phyloP scores from a whole-genome alignment of 2,888 invertebrate genomes.

The Andricus curvator region DNA sequence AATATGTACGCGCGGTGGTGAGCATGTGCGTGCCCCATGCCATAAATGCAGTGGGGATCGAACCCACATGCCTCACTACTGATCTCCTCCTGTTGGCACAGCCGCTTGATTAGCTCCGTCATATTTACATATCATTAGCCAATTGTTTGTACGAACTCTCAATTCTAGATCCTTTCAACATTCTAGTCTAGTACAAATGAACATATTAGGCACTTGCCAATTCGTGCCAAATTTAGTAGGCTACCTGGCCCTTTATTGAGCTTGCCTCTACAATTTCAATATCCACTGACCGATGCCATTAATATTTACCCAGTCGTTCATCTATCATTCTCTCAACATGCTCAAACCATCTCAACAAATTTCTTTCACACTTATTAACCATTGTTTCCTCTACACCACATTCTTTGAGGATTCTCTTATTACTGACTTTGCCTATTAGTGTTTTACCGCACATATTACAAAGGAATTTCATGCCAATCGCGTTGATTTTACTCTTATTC shows the following conservation, averaged over 20 bases:
- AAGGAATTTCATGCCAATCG: too few species aligned
- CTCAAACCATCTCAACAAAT: too few species aligned
- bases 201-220: slow-evolving; percentile 58
- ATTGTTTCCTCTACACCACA: too few species aligned
- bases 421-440: too few species aligned
- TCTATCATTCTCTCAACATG: too few species aligned
- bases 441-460: too few species aligned
- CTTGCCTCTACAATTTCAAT: neutral
- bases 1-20: slow-evolving; percentile 72
- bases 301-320: neutral
- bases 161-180: slow-evolving; percentile 59
- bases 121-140: slow-evolving; percentile 78
- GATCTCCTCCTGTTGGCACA: slow-evolving; percentile 74
- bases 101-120: slow-evolving; percentile 76
- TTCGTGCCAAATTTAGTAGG: slow-evolving; percentile 20
- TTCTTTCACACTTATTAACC: too few species aligned
- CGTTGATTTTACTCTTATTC: too few species aligned
- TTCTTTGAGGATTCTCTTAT: too few species aligned
- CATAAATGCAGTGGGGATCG: slow-evolving; percentile 72
- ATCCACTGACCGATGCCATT: neutral
- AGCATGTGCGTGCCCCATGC: slow-evolving; percentile 60
- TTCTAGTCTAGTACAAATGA: slow-evolving; percentile 53
- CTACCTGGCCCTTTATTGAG: neutral
- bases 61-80: slow-evolving; percentile 65
- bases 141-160: slow-evolving; percentile 74